These are phyloP conservation scores for Lacerta viridis DNA, from an alignment of 2,797 vertebrate genomes.

Conservation along the genomic window DNA sequence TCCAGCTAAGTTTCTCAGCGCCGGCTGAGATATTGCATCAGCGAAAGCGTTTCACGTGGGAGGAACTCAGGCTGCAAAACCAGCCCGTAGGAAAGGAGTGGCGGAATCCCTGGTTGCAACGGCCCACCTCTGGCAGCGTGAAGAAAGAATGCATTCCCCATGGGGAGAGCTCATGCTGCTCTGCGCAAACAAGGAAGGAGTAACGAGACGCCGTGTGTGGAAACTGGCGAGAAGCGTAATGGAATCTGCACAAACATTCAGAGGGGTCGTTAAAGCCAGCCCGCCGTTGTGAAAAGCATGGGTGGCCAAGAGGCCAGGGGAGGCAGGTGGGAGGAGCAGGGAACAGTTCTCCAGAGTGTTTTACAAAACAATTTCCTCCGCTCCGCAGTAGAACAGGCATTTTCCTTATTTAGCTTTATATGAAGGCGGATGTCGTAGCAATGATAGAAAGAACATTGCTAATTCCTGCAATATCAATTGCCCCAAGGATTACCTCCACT, in stretches of 20 bases:
- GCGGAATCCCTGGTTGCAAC: not conserved
- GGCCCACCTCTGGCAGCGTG: not conserved
- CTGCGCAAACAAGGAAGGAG: not conserved
- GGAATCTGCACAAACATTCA: constrained; percentile 2
- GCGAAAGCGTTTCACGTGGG: constrained; percentile 34
- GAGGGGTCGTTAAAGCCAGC: not conserved
- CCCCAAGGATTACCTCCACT: not conserved
- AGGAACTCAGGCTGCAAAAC: constrained; percentile 1
- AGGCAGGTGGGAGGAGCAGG: not conserved
- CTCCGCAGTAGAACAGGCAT: not conserved
- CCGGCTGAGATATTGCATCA: not conserved
- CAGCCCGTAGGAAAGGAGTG: constrained; percentile 29
- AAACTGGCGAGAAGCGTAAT: constrained; percentile 5
- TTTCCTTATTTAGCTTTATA: constrained; percentile 13
- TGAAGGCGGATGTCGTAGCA: not conserved
- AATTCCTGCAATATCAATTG: not conserved
- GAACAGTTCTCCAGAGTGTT: not conserved
- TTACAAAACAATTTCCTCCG: not conserved
- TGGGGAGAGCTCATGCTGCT: constrained; percentile 21
- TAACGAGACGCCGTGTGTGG: constrained; percentile 6
- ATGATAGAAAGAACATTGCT: not conserved
- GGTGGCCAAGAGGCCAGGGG: not conserved
- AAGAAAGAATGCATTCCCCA: constrained; percentile 26
- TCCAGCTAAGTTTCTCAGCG: not conserved
- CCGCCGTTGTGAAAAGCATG: not conserved